Conservation (phyloP, 2,888 invertebrate genomes). For the Hetaerina titia region DNA sequence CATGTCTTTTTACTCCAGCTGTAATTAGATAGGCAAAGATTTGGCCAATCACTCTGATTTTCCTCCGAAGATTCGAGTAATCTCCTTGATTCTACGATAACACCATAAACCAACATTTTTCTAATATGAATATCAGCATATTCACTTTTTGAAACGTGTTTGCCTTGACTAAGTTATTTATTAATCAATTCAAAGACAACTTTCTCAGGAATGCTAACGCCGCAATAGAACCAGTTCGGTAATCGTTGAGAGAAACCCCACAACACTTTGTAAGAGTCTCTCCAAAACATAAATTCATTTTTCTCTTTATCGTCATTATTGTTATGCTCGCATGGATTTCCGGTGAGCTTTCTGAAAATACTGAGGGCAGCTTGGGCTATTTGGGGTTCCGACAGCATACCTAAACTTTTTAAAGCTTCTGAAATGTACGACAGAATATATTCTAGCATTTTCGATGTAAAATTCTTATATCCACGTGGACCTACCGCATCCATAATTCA, state of each 20-base stretch:
- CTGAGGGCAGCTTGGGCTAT: conserved; percentile 76
- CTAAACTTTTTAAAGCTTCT: conserved; percentile 69
- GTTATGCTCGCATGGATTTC: conserved; percentile 74
- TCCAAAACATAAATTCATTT: conserved; percentile 84
- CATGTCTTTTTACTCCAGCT: too few species aligned
- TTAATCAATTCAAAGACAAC: conserved; percentile 82
- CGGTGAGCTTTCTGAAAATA: conserved; percentile 76
- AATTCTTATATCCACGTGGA: conserved; percentile 19
- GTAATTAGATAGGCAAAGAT: too few species aligned
- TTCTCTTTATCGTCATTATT: conserved; percentile 75
- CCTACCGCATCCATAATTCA: not conserved
- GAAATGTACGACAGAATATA: conserved; percentile 68
- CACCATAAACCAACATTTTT: too few species aligned
- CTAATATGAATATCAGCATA: too few species aligned
- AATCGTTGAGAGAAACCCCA: conserved; percentile 82
- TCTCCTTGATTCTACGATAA: too few species aligned
- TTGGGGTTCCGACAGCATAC: conserved; percentile 73
- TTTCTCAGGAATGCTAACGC: conserved; percentile 81
- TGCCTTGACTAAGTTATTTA: conserved; percentile 82
- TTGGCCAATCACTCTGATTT: too few species aligned
- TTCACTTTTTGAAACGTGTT: conserved; percentile 82
- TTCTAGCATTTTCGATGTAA: not conserved
- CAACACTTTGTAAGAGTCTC: conserved; percentile 85
- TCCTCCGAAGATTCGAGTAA: too few species aligned
- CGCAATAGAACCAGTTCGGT: conserved; percentile 85